Conservation (phyloP, 2,113 vertebrate species). For the Sceloporus tristichus region DNA sequence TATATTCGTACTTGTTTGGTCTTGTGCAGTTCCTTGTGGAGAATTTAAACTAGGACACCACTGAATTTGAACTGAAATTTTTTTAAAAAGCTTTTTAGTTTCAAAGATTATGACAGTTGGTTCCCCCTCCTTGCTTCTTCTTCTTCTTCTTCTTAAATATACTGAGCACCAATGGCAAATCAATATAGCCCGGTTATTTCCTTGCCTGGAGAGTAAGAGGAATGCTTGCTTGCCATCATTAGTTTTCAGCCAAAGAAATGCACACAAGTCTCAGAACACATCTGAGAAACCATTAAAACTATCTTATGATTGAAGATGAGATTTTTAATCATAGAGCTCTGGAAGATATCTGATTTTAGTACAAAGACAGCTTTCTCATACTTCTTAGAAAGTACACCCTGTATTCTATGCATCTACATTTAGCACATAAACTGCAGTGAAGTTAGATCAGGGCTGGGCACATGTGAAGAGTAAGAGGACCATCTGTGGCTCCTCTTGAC, state of each 20-base stretch:
- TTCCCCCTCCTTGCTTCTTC: fast-evolving
- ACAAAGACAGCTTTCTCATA: not conserved
- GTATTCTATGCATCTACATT: not conserved
- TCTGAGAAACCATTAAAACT: not conserved
- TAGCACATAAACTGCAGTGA: not conserved
- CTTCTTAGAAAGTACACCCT: not conserved
- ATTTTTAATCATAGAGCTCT: not conserved
- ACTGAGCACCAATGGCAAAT: not conserved
- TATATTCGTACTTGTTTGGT: not conserved
- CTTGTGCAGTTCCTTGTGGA: slow-evolving; percentile 12
- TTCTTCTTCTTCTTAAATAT: not conserved
- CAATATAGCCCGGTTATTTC: not conserved
- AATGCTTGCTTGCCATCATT: not conserved
- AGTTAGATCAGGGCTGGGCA: not conserved
- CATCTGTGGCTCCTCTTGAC: too few species aligned
- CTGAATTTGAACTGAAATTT: not conserved
- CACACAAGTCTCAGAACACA: not conserved
- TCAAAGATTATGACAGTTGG: slow-evolving; percentile 11
- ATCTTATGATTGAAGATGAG: not conserved
- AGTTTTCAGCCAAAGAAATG: not conserved
- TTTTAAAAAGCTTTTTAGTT: slow-evolving; percentile 2
- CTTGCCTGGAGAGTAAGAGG: not conserved
- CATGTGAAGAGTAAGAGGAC: too few species aligned
- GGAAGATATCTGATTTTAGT: not conserved
- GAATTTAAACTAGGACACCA: slow-evolving; percentile 11